Base-by-base conservation (phyloP, 1,140 invertebrate genomes). In the Procambarus clarkii region DNA sequence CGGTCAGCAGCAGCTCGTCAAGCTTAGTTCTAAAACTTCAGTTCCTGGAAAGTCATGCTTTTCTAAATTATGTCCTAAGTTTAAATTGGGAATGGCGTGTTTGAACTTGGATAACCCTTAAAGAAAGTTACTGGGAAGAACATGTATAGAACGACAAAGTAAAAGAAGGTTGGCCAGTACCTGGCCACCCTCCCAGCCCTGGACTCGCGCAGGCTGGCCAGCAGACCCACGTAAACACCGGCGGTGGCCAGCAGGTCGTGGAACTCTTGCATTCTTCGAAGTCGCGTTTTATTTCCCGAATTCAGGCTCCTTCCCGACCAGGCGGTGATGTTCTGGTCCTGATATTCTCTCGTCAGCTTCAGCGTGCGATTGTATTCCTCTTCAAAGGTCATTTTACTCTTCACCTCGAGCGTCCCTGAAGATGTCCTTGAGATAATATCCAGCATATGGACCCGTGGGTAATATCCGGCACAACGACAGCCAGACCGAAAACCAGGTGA, bases 41-140 rank as follows among this genome's bases (percentile, higher is more conserved):
- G 54, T 81, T 54, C 48, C 48, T 34, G 79, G 48, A 18, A 58
- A 81, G 24, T 81, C 24, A 50, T 58, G n/a, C 48, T 48, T n/a
- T 58, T 48, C 54, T 54, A 81, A 81, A 81, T 81, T 54, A n/a
- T 81, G 5, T 24, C 48, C 69, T 74, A 74, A 24, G n/a, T 0
- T 69, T 69, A 69, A 50, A 80, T 34, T 89, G 87, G 87, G 87
- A 89, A 89, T 89, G 87, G 76, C 69, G 87, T 83, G 87, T 89
- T 89, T 89, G 87, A 89, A 89, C 87, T 89, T 89, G 58, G 87
- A 82, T 74, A 83, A 82, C 79, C 80, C 80, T 74, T 58, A 83
- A 54, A 79, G 81, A 60, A 34, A 11, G 69, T 69, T 18, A 69
- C 11, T 69, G 64, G 34, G 24, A 78, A 78, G 46, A 34, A 78